phyloP scores from a whole-genome alignment of 2,797 vertebrate genomes.

The Merluccius polli region DNA sequence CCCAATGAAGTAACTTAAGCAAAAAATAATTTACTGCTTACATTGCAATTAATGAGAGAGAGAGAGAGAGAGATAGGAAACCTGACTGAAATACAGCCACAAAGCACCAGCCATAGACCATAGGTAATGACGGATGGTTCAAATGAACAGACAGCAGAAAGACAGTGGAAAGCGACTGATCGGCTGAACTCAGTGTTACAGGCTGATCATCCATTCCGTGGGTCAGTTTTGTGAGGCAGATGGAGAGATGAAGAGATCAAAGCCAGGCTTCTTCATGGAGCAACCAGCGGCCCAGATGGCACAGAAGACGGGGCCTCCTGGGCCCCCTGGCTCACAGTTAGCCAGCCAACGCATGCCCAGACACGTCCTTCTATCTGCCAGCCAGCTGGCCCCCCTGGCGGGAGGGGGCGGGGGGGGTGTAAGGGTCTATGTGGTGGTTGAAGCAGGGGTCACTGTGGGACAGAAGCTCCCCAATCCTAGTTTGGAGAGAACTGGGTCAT shows the following conservation, averaged over 20 bases:
- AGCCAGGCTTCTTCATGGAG: slow-evolving; percentile 35
- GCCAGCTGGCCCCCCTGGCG: slow-evolving; percentile 45
- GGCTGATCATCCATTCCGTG: slow-evolving; percentile 42
- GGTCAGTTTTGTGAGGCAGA: slow-evolving; percentile 55
- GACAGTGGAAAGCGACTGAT: not conserved
- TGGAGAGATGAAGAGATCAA: slow-evolving; percentile 44
- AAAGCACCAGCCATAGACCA: not conserved
- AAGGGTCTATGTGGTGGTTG: not conserved
- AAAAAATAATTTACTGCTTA: too few species aligned
- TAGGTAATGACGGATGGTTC: not conserved
- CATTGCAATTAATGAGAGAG: not conserved
- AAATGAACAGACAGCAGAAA: not conserved
- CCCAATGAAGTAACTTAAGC: not conserved
- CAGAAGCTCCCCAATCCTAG: slow-evolving; percentile 27
- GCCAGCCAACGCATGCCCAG: slow-evolving; percentile 53
- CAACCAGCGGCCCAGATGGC: slow-evolving; percentile 54
- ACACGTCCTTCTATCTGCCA: slow-evolving; percentile 34
- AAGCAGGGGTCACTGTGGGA: slow-evolving; percentile 3
- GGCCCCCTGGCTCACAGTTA: slow-evolving; percentile 39
- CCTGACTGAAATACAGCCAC: not conserved
- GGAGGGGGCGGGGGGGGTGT: not conserved
- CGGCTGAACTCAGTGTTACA: not conserved
- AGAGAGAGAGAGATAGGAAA: not conserved
- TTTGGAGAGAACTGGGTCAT: slow-evolving; percentile 45
- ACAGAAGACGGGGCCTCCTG: slow-evolving; percentile 37